These are phyloP conservation scores for Paramuricea clavata DNA, from an alignment of 92 coral and sea anemone species.

Conservation along the genomic window DNA sequence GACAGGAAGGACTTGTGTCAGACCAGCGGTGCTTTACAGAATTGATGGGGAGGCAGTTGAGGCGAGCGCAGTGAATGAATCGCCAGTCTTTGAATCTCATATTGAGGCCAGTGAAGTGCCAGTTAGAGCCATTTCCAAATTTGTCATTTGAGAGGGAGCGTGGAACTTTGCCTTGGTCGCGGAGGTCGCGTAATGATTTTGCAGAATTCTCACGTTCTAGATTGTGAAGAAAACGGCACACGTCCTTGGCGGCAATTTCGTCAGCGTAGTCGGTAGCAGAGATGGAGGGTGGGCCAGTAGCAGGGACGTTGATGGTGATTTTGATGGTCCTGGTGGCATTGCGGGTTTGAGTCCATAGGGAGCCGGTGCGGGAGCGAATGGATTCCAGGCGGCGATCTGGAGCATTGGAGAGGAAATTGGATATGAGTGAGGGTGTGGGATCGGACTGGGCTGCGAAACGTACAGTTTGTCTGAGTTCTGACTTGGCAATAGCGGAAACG, in stretches of 20 bases:
- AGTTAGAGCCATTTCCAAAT: conserved; percentile 16
- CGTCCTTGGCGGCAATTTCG: neutral
- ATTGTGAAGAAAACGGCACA: conserved; percentile 21
- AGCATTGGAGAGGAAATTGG: conserved; percentile 24
- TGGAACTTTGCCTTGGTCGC: conserved; percentile 51
- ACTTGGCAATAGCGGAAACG: conserved; percentile 24
- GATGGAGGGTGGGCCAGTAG: conserved; percentile 6
- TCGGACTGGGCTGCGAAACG: conserved; percentile 24
- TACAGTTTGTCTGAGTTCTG: conserved; percentile 25
- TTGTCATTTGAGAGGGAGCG: conserved; percentile 26
- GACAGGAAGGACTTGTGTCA: neutral
- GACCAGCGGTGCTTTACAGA: conserved; percentile 57
- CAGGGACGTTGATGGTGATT: conserved; percentile 13
- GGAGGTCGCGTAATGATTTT: neutral
- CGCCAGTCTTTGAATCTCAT: conserved; percentile 48
- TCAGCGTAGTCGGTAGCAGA: conserved; percentile 11
- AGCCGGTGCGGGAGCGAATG: conserved; percentile 17
- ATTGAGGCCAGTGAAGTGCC: conserved; percentile 33
- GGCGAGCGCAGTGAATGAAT: no score
- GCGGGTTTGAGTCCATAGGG: conserved; percentile 28
- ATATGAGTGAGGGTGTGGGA: conserved; percentile 28
- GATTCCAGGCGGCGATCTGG: no score
- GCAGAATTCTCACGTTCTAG: neutral
- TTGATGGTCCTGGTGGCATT: neutral
- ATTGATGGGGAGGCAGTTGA: no score